A percentile compares a stretch with the other conserved stretches of the same genome.
These are phyloP conservation scores for Chloroceryle amazona DNA, from an alignment of 2,797 vertebrate genomes.

Conservation along the genomic window DNA sequence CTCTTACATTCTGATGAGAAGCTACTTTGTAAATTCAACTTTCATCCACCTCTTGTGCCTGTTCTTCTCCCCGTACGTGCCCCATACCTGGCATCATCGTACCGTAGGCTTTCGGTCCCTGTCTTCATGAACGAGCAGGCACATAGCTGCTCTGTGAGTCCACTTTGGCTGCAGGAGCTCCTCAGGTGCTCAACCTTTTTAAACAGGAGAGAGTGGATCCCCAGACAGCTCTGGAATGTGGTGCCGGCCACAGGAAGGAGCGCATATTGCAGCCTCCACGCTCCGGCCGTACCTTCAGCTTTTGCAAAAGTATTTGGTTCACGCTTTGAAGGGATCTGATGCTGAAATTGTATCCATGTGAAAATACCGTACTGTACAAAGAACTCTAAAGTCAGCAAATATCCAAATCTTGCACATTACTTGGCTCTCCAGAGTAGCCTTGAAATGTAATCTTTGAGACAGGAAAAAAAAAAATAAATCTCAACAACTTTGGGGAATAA, in stretches of 20 bases:
- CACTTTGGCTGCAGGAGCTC: background rate
- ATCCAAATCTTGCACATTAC: background rate
- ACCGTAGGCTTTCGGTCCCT: background rate
- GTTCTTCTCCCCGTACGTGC: background rate
- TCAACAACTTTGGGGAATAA: background rate
- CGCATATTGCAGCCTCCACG: background rate
- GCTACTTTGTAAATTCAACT: slow-evolving; percentile 36
- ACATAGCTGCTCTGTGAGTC: background rate
- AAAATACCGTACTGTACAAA: background rate
- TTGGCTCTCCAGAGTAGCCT: background rate
- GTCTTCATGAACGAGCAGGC: background rate
- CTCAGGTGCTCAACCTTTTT: background rate
- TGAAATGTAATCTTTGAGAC: background rate
- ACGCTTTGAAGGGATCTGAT: background rate
- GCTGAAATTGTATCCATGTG: background rate
- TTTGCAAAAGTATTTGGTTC: background rate
- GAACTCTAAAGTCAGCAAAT: background rate
- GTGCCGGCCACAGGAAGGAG: background rate
- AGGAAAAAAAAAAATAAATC: background rate
- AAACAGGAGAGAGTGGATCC: background rate
- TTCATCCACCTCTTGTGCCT: background rate
- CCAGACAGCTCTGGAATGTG: slow-evolving; percentile 1
- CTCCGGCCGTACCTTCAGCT: background rate
- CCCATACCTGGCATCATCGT: background rate
- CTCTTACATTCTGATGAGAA: background rate